Conservation (phyloP, 2,113 vertebrate species). For the Ceyx margarethae region DNA sequence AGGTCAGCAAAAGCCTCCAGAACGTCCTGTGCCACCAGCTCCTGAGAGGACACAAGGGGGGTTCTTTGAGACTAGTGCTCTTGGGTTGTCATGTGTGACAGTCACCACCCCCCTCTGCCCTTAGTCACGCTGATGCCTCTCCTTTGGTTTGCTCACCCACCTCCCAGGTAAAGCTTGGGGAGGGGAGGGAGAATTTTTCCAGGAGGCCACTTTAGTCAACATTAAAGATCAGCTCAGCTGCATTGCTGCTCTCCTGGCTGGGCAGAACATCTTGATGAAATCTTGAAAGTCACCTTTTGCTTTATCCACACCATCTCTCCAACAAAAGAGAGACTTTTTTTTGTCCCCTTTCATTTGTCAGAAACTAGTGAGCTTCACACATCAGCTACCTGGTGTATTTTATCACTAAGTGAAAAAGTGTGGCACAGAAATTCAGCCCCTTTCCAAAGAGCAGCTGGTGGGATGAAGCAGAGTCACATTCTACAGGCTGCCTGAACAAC, state of each 20-base stretch:
- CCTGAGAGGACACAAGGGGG: fast-evolving
- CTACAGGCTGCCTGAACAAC: not conserved
- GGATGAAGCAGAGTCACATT: not conserved
- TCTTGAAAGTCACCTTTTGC: not conserved
- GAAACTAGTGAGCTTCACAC: not conserved
- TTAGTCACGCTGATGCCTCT: not conserved
- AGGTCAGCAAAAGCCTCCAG: not conserved
- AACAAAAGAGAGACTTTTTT: not conserved
- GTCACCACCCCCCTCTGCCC: too few species aligned
- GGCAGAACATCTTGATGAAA: not conserved
- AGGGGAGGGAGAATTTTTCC: not conserved
- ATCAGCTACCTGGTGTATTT: not conserved
- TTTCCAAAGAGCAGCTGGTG: not conserved
- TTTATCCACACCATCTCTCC: not conserved
- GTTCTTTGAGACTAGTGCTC: not conserved
- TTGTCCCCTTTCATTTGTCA: not conserved
- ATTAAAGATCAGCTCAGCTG: not conserved
- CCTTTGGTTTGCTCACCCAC: not conserved
- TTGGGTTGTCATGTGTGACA: not conserved
- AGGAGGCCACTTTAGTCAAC: not conserved
- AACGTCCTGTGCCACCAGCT: not conserved
- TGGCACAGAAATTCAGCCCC: not conserved
- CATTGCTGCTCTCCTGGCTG: not conserved
- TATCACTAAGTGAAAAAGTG: not conserved
- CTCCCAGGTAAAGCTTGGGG: not conserved